These are phyloP conservation scores for Puffinus mauretanicus DNA, from an alignment of 2,113 vertebrate species.

Conservation along the genomic window DNA sequence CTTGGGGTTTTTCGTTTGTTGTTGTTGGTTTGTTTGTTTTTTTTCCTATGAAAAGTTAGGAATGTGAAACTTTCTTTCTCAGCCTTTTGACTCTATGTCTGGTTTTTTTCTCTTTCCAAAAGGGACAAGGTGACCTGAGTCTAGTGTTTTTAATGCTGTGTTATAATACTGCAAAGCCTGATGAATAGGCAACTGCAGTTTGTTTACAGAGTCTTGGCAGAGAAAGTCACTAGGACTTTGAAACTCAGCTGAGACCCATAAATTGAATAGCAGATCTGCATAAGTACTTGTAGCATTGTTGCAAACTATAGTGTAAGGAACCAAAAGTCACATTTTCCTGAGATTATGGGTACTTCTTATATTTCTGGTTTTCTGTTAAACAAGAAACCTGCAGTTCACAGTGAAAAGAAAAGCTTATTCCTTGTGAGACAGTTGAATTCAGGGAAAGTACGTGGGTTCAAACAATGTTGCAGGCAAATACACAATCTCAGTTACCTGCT, in stretches of 20 bases:
- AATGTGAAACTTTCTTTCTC: neutral
- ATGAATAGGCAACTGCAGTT: neutral
- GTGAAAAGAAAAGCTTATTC: neutral
- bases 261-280: neutral
- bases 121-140: neutral
- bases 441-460: neutral
- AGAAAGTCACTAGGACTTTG: neutral
- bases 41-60: neutral
- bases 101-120: neutral
- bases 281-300: neutral
- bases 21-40: neutral
- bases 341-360: neutral
- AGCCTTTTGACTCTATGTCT: neutral
- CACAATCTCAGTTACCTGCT: neutral
- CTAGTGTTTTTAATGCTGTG: neutral
- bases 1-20: too few species aligned
- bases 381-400: neutral
- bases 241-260: neutral
- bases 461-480: neutral
- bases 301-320: neutral
- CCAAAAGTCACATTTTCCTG: neutral
- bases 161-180: neutral
- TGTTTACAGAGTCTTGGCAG: neutral
- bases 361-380: neutral
- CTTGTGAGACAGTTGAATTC: neutral